A percentile compares a stretch with the other conserved stretches of the same genome.
Evolutionary conservation across 2,113 vertebrate species (phyloP).

Genomic region (Sinocyclocheilus anshuiensis): DNA sequence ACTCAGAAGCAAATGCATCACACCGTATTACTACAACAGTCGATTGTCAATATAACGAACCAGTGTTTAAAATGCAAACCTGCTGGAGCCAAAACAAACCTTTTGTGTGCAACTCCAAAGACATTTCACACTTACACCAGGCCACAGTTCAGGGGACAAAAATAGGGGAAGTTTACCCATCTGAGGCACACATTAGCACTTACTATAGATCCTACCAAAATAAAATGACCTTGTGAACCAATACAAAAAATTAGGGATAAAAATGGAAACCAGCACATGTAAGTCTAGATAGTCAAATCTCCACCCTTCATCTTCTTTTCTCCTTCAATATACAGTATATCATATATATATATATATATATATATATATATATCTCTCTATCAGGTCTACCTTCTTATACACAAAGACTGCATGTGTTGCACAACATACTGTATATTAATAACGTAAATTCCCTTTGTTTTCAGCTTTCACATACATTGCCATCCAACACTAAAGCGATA

Average conservation of each 20-base stretch:
- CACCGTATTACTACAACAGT: conserved; percentile 1
- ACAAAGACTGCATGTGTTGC: conserved; percentile 26
- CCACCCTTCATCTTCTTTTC: background rate
- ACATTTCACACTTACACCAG: background rate
- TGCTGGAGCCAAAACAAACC: background rate
- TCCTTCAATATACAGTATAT: conserved; percentile 21
- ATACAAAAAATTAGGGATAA: background rate
- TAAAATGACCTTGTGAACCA: background rate
- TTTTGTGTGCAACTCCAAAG: conserved; percentile 1
- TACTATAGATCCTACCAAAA: background rate
- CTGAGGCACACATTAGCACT: conserved; percentile 9
- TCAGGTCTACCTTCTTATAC: background rate
- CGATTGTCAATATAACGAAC: conserved; percentile 12
- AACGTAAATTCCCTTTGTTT: conserved; percentile 20
- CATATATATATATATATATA: background rate
- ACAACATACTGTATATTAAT: conserved; percentile 18
- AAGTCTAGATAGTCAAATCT: conserved; percentile 15
- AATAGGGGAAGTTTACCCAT: background rate
- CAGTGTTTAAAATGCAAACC: background rate
- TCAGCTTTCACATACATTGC: conserved; percentile 12
- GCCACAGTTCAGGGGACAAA: background rate
- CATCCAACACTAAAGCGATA: conserved; percentile 1
- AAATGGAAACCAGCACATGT: background rate
- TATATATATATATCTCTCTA: no score
- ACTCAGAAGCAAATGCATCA: background rate